phyloP scores from a whole-genome alignment of 2,797 vertebrate species.

The Urophycis tenuis region DNA sequence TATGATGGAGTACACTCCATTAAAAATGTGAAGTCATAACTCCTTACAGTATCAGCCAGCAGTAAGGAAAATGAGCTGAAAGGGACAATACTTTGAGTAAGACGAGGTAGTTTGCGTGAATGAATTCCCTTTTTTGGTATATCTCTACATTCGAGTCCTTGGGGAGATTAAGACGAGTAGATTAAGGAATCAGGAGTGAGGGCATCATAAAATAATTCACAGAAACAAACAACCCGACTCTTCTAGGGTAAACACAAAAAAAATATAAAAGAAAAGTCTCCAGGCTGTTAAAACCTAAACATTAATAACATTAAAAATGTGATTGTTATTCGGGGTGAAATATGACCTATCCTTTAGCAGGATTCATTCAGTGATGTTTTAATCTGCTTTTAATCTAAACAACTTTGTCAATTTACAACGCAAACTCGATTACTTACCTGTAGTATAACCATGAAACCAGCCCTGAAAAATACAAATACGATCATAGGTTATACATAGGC shows the following conservation, averaged over 20 bases:
- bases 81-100: neutral
- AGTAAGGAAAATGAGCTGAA: slow-evolving; percentile 6
- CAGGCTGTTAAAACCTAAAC: neutral
- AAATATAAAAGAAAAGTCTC: too few relatives aligned
- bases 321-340: neutral
- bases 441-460: neutral
- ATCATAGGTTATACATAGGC: neutral
- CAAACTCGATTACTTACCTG: neutral
- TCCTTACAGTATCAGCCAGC: neutral
- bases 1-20: slow-evolving; percentile 2
- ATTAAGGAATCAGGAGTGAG: too few relatives aligned
- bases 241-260: too few relatives aligned
- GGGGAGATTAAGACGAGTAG: too few relatives aligned
- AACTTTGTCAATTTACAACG: neutral
- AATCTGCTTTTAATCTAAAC: neutral
- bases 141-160: neutral
- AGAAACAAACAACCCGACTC: too few relatives aligned
- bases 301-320: neutral
- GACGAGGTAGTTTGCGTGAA: neutral
- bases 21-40: slow-evolving; percentile 13
- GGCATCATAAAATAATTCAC: too few relatives aligned
- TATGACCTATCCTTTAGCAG: neutral
- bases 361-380: too few relatives aligned
- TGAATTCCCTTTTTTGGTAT: neutral
- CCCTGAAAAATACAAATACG: neutral